These are phyloP conservation scores for Tachyglossus aculeatus DNA, from an alignment of 2,797 vertebrate species.

Conservation along the genomic window DNA sequence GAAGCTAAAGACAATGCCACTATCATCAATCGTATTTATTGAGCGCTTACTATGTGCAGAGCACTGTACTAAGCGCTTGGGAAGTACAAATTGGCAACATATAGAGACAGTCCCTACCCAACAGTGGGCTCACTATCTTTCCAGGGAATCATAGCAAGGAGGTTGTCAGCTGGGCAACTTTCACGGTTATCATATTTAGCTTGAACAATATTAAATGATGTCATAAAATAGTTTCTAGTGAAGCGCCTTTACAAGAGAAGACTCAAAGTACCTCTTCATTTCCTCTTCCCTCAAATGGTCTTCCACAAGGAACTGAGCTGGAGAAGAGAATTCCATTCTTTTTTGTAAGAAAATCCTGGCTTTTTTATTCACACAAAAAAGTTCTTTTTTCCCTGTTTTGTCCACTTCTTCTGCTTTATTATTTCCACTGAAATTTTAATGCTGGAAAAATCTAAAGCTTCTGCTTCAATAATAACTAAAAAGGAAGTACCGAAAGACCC, in stretches of 20 bases:
- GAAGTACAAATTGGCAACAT: too few relatives aligned
- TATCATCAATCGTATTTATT: too few relatives aligned
- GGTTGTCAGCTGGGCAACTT: too few relatives aligned
- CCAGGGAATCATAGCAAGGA: too few relatives aligned
- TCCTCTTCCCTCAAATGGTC: constrained; percentile 25
- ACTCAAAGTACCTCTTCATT: constrained; percentile 67
- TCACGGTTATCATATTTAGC: too few relatives aligned
- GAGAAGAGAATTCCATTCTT: constrained; percentile 41
- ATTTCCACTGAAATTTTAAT: constrained; percentile 83
- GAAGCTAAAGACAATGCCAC: too few relatives aligned
- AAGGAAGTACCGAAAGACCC: constrained; percentile 14
- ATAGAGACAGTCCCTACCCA: too few relatives aligned
- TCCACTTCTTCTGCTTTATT: constrained; percentile 78
- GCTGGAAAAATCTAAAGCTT: constrained; percentile 81
- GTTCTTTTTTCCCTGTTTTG: constrained; percentile 78
- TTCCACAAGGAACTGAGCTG: constrained; percentile 29
- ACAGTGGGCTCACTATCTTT: too few relatives aligned
- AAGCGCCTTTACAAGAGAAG: background rate
- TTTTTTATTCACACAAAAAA: constrained; percentile 76
- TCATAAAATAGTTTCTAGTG: too few relatives aligned
- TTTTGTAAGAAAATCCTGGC: constrained; percentile 61
- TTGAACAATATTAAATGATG: too few relatives aligned
- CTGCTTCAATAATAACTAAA: constrained; percentile 77
- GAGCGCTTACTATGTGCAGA: too few relatives aligned
- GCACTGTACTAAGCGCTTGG: too few relatives aligned